A percentile compares a stretch with the other conserved stretches of the same genome.
Evolutionary conservation across 2,888 invertebrate genomes (phyloP).

Genomic region (Sussaba pulchella): DNA sequence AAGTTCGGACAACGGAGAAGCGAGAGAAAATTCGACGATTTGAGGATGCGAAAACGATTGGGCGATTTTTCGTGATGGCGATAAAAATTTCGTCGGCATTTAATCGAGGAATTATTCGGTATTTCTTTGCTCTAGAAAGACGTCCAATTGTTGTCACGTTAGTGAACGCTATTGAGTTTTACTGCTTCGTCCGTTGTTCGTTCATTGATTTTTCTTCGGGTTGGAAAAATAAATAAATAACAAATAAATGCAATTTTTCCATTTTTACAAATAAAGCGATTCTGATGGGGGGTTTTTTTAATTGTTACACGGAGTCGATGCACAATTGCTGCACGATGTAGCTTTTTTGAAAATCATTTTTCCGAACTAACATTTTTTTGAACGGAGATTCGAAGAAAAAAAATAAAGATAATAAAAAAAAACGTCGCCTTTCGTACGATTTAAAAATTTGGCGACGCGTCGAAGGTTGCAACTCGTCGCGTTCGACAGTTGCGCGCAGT

Average conservation of each 20-base stretch:
- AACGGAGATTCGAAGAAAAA: neutral
- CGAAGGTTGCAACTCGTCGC: neutral
- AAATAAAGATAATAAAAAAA: conserved; percentile 7
- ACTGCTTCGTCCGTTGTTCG: neutral
- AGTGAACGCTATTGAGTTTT: no score
- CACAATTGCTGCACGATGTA: conserved; percentile 56
- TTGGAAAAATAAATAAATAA: conserved; percentile 31
- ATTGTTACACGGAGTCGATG: conserved; percentile 62
- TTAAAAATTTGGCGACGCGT: neutral
- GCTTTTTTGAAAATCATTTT: conserved; percentile 53
- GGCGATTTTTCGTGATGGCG: neutral
- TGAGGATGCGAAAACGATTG: neutral
- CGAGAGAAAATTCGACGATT: neutral
- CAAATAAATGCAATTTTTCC: neutral
- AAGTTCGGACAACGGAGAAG: neutral
- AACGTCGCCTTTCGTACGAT: neutral
- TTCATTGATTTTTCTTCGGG: conserved; percentile 13
- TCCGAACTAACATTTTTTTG: conserved; percentile 40
- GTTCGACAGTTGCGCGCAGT: conserved; percentile 6
- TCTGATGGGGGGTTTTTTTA: neutral
- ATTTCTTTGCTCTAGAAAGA: no score
- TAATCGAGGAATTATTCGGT: no score
- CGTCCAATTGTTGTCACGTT: no score
- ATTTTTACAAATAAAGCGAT: neutral
- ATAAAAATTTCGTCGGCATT: no score